Base-by-base conservation (phyloP, 2,113 vertebrate genomes). In the Todiramphus saurophagus region DNA sequence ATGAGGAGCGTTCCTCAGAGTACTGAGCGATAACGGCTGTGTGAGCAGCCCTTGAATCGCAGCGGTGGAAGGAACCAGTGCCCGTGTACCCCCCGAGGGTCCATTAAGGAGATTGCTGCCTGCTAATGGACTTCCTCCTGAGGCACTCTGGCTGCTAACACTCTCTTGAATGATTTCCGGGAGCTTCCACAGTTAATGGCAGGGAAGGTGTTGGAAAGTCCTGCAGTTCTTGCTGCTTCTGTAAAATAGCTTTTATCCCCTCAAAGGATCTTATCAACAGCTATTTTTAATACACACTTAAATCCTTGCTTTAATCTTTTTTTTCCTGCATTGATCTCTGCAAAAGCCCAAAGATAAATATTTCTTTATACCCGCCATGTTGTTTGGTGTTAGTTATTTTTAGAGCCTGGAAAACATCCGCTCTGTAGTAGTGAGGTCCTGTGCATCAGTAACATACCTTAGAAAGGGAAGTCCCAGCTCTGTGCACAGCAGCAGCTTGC, bases 41-140 rank as follows among this genome's bases (percentile, higher is more conserved):
- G 1, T 5, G 55, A 68, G 68, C 81, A 50, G 73, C 62, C 27
- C 59, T 30, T 7, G 59, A 43, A 59, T 72, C 5, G 2, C 23
- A 20, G 83, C 10, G 5, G 41, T 50, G 86, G 43, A 27, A 16
- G 3, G 81, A 86, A 51, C 50, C 50, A 8, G 50, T 51, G 50
- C 50, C 50, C 48, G 23, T 11, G 48, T 50, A 50, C 48, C 48
- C 48, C 48, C 50, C 1, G 5, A 83, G 88, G 88, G 77, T 81
- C 88, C 95, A 84, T 93, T 93, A 84, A 95, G 90, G 94, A 93
- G 90, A 60, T 68, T 86, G 76, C 73, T 87, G 88, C 83, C 80
- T 89, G 93, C 95, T 95, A 94, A 96, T 89, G 95, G 96, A 48
- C 76, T 96, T 96, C 96, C 83, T 96, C 88, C 84, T 2, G 31